Percentiles rank a stretch among this genome's conserved stretches.
These are phyloP conservation scores for Ichneumon xanthorius DNA, from an alignment of 2,888 invertebrate species.

Conservation along the genomic window DNA sequence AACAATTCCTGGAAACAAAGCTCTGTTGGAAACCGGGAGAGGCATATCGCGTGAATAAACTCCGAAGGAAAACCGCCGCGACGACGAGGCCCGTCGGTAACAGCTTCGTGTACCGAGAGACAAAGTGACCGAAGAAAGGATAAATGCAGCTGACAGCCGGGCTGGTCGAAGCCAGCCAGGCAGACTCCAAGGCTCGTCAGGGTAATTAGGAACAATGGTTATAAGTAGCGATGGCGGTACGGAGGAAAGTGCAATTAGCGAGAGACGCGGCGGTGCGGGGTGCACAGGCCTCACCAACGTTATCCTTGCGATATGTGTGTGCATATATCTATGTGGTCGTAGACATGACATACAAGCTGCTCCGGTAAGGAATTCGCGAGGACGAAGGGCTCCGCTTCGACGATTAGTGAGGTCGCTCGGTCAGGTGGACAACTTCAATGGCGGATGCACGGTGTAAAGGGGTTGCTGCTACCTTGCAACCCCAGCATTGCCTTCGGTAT, in stretches of 20 bases:
- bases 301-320: not conserved
- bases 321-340: not conserved
- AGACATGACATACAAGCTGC: constrained; percentile 17
- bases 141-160: constrained; percentile 54
- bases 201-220: constrained; percentile 66
- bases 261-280: constrained; percentile 49
- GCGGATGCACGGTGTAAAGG: constrained; percentile 1
- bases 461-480: constrained; percentile 3
- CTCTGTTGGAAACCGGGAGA: not conserved
- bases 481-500: not conserved
- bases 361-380: constrained; percentile 34
- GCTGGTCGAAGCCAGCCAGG: constrained; percentile 21
- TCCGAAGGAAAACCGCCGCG: constrained; percentile 18
- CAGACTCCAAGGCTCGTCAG: constrained; percentile 52
- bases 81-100: constrained; percentile 42
- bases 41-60: constrained; percentile 55
- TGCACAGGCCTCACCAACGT: not conserved
- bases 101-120: constrained; percentile 50
- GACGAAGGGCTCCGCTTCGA: constrained; percentile 30
- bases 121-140: constrained; percentile 64
- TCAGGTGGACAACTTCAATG: constrained; percentile 15
- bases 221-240: constrained; percentile 50
- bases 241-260: constrained; percentile 59
- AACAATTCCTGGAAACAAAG: constrained; percentile 34
- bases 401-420: constrained; percentile 24